Evolutionary conservation across 2,113 vertebrate species (phyloP).

Genomic region (Microtus ochrogaster): DNA sequence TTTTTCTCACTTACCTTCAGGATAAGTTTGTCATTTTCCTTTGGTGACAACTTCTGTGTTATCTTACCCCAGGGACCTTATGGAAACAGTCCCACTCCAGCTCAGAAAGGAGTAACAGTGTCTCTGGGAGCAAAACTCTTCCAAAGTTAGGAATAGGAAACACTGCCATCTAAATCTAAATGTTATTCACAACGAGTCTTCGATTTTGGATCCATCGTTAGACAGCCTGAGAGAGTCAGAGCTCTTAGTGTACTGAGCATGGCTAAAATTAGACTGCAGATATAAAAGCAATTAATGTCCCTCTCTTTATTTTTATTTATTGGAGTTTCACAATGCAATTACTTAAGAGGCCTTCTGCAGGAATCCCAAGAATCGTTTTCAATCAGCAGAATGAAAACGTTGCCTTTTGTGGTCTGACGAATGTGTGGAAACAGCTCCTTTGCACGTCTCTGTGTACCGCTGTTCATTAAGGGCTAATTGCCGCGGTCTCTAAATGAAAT

Average conservation of each 20-base stretch:
- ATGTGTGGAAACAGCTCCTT: conserved; percentile 87
- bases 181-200: conserved; percentile 58
- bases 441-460: conserved; percentile 86
- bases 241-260: conserved; percentile 19
- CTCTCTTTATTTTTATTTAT: conserved; percentile 67
- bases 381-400: conserved; percentile 86
- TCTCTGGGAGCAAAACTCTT: not conserved
- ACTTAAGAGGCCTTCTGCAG: conserved; percentile 83
- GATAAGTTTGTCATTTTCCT: conserved; percentile 25
- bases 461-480: conserved; percentile 91
- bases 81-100: not conserved
- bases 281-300: conserved; percentile 84
- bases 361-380: conserved; percentile 81
- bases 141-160: conserved; percentile 50
- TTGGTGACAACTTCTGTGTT: not conserved
- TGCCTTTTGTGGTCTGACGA: conserved; percentile 87
- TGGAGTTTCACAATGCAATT: conserved; percentile 78
- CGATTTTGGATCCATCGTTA: conserved; percentile 71
- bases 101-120: conserved; percentile 6
- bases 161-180: conserved; percentile 53
- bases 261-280: conserved; percentile 70
- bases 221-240: conserved; percentile 10
- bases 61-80: not conserved
- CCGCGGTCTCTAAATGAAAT: conserved; percentile 92
- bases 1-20: conserved; percentile 30